phyloP scores from a whole-genome alignment of 1,140 invertebrate species.

The Eupristina koningsbergeri region DNA sequence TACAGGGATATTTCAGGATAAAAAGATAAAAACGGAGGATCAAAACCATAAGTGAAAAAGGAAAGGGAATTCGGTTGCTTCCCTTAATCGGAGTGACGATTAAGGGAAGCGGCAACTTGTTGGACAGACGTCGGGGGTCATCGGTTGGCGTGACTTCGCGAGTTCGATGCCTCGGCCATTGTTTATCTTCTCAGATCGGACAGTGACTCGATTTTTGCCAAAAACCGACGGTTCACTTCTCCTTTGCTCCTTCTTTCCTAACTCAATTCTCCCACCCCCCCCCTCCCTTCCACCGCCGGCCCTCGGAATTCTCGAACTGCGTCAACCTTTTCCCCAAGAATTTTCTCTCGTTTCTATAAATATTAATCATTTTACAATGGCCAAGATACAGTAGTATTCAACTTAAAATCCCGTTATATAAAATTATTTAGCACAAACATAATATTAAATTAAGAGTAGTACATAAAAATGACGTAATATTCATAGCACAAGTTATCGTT shows the following conservation, averaged over 20 bases:
- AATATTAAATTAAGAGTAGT: too few species aligned
- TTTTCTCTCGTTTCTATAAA: too few species aligned
- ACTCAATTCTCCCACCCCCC: constrained; percentile 49
- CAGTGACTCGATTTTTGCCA: constrained; percentile 66
- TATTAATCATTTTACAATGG: too few species aligned
- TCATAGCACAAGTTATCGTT: too few species aligned
- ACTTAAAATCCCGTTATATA: too few species aligned
- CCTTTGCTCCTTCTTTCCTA: constrained; percentile 36
- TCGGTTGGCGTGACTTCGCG: constrained; percentile 67
- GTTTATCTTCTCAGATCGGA: constrained; percentile 69
- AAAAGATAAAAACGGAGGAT: not conserved
- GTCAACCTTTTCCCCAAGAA: too few species aligned
- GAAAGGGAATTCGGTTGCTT: constrained; percentile 7
- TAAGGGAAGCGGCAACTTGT: constrained; percentile 45
- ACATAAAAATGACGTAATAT: too few species aligned
- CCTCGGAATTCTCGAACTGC: too few species aligned
- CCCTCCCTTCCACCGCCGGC: not conserved
- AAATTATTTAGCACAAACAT: too few species aligned
- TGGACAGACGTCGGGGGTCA: constrained; percentile 50
- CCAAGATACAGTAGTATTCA: too few species aligned
- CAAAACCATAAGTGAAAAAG: constrained; percentile 1
- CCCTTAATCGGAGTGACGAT: constrained; percentile 26
- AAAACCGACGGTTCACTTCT: constrained; percentile 63
- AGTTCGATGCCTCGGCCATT: constrained; percentile 62
- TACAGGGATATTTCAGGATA: too few species aligned